Evolutionary conservation across 2,888 invertebrate species (phyloP).

Genomic region (Penaeus monodon): DNA sequence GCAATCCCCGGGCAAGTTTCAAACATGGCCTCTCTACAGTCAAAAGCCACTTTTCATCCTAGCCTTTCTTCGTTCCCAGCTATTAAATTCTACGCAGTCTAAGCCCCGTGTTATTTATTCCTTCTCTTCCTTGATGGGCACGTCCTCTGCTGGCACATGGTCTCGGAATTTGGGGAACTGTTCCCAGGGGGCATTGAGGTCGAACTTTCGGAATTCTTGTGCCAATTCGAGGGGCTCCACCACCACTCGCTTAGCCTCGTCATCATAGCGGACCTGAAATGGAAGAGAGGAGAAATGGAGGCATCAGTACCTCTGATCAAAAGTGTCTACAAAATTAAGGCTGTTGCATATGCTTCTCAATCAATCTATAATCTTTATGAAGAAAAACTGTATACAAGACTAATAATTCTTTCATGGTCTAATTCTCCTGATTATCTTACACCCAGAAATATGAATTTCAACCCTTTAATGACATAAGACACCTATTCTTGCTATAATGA

Average conservation of each 20-base stretch:
- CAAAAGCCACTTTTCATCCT: too few relatives aligned
- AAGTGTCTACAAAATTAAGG: neutral
- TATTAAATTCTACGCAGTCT: neutral
- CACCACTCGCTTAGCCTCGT: conserved; percentile 95
- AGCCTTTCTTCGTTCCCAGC: too few relatives aligned
- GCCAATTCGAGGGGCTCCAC: conserved; percentile 95
- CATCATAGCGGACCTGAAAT: conserved; percentile 90
- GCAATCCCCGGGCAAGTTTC: too few relatives aligned
- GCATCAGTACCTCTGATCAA: neutral
- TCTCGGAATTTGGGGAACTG: conserved; percentile 91
- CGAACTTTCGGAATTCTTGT: conserved; percentile 98
- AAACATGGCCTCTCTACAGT: too few relatives aligned
- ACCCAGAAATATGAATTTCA: too few relatives aligned
- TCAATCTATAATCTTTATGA: too few relatives aligned
- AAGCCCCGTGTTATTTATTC: neutral
- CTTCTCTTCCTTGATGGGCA: conserved; percentile 48
- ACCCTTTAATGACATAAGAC: too few relatives aligned
- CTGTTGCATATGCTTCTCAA: neutral
- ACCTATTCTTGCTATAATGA: too few relatives aligned
- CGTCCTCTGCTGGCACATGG: conserved; percentile 67
- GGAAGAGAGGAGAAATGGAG: conserved; percentile 15
- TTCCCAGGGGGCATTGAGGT: conserved; percentile 97
- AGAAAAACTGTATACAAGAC: too few relatives aligned
- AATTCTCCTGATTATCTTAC: too few relatives aligned
- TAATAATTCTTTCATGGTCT: too few relatives aligned